phyloP scores from a whole-genome alignment of 2,113 vertebrate species.

The Corvus cornix region DNA sequence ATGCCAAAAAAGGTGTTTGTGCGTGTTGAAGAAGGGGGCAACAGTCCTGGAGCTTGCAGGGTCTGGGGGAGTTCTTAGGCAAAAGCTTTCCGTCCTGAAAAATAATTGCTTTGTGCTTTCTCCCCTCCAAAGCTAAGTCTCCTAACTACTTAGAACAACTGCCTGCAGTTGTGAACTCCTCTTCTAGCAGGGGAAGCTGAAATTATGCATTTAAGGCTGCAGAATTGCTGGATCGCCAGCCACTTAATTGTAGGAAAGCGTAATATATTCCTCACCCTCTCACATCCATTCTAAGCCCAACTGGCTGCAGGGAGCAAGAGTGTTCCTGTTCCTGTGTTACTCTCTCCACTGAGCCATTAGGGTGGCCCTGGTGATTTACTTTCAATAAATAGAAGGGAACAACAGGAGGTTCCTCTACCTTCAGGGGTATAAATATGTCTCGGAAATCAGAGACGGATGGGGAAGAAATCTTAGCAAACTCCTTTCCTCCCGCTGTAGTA shows the following conservation, averaged over 20 bases:
- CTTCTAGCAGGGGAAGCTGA: background rate
- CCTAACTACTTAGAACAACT: background rate
- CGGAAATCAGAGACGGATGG: background rate
- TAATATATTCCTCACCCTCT: constrained; percentile 18
- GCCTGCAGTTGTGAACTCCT: background rate
- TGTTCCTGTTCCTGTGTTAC: constrained; percentile 6
- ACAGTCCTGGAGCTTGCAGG: background rate
- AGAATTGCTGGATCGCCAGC: background rate
- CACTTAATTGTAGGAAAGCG: background rate
- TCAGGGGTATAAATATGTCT: constrained; percentile 20
- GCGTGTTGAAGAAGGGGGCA: background rate
- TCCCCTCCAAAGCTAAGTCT: background rate
- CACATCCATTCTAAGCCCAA: background rate
- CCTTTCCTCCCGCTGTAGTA: background rate
- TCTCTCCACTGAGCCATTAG: background rate
- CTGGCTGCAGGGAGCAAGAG: background rate
- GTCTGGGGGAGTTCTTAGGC: background rate
- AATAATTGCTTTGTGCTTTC: background rate
- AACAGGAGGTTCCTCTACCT: constrained; percentile 40
- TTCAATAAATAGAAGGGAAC: constrained; percentile 2
- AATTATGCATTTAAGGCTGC: background rate
- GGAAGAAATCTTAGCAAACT: constrained; percentile 21
- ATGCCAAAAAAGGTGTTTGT: constrained; percentile 20
- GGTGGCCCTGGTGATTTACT: constrained; percentile 35
- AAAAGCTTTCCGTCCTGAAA: constrained; percentile 18